Percentiles rank a stretch among this genome's conserved stretches.
These are phyloP conservation scores for Netta rufina DNA, from an alignment of 2,797 vertebrate genomes.

Conservation along the genomic window DNA sequence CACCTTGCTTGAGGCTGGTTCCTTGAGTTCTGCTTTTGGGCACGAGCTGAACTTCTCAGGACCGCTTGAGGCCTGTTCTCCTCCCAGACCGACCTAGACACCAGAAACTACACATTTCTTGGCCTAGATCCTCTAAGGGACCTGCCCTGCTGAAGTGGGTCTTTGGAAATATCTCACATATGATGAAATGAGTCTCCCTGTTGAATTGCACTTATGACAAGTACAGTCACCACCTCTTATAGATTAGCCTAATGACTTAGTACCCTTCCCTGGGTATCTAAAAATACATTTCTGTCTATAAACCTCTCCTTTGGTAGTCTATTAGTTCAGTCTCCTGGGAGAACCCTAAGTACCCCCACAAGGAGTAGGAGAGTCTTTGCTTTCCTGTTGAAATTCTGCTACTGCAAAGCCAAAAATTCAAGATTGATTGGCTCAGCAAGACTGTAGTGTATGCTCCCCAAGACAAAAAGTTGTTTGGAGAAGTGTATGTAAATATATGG, in stretches of 20 bases:
- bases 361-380: background rate
- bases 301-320: background rate
- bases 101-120: background rate
- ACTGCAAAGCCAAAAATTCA: background rate
- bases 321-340: background rate
- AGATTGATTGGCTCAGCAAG: background rate
- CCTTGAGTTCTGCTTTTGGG: background rate
- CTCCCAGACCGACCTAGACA: background rate
- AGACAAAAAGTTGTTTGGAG: background rate
- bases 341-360: fast-evolving
- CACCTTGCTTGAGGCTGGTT: background rate
- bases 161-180: background rate
- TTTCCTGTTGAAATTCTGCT: background rate
- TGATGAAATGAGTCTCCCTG: background rate
- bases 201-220: background rate
- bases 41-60: background rate
- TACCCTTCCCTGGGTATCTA: background rate
- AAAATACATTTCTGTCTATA: background rate
- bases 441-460: background rate
- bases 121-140: background rate
- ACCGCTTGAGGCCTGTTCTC: background rate
- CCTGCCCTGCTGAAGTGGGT: background rate
- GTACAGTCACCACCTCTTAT: background rate
- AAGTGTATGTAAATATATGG: background rate
- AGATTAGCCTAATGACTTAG: background rate